Evolutionary conservation across 2,888 invertebrate species (phyloP).

Genomic region (Acleris sparsana): DNA sequence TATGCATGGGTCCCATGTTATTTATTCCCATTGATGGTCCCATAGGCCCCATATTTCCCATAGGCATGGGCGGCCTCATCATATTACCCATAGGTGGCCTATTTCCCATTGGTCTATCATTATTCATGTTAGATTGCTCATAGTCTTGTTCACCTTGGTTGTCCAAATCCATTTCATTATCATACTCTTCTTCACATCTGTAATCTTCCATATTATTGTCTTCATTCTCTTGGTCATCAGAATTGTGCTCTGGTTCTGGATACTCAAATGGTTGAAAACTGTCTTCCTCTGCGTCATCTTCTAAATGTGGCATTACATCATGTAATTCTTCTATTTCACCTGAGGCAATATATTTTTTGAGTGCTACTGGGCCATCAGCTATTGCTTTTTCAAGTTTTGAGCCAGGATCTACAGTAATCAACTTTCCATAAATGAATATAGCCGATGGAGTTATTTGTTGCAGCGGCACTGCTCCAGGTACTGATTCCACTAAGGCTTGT

Average conservation of each 20-base stretch:
- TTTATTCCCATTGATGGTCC: slow-evolving; percentile 48
- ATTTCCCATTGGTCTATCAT: slow-evolving; percentile 51
- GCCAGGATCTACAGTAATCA: slow-evolving; percentile 90
- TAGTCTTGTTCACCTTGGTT: slow-evolving; percentile 72
- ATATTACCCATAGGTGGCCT: slow-evolving; percentile 51
- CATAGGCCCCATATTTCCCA: slow-evolving; percentile 49
- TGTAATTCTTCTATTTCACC: slow-evolving; percentile 92
- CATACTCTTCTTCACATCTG: slow-evolving; percentile 57
- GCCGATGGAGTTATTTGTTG: slow-evolving; percentile 91
- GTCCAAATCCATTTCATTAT: slow-evolving; percentile 69
- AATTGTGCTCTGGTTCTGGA: slow-evolving; percentile 62
- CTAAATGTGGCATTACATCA: slow-evolving; percentile 89
- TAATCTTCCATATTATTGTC: slow-evolving; percentile 53
- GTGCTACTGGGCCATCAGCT: slow-evolving; percentile 88
- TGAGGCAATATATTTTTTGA: slow-evolving; percentile 90
- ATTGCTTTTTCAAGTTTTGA: slow-evolving; percentile 90
- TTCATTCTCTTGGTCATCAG: slow-evolving; percentile 49
- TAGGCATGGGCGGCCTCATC: slow-evolving; percentile 43
- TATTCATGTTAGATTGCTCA: slow-evolving; percentile 63
- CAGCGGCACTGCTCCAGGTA: slow-evolving; percentile 90
- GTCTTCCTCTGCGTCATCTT: slow-evolving; percentile 84
- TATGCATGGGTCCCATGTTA: slow-evolving; percentile 47
- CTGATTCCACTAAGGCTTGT: slow-evolving; percentile 89
- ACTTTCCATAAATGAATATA: slow-evolving; percentile 92
- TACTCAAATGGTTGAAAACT: slow-evolving; percentile 75